Evolutionary conservation across 2,888 invertebrate genomes (phyloP).

Genomic region (Andrena flavipes): DNA sequence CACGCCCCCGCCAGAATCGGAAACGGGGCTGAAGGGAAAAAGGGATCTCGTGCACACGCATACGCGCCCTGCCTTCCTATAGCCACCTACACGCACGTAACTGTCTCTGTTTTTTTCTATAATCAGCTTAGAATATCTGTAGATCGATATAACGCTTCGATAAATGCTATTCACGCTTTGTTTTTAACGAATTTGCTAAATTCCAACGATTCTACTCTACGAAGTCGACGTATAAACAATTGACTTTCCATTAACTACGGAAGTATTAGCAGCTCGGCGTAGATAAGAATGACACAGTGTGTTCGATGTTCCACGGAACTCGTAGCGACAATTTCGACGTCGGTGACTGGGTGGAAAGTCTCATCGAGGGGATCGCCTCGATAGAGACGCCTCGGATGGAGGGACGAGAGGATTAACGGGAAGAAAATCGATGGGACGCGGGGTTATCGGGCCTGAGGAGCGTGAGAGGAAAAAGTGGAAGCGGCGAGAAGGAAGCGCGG

Average conservation of each 20-base stretch:
- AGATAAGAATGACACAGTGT: too few species aligned
- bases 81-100: too few species aligned
- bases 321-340: conserved; percentile 11
- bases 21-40: conserved; percentile 20
- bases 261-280: too few species aligned
- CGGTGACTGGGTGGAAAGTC: conserved; percentile 13
- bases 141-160: too few species aligned
- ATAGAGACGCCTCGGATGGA: conserved; percentile 33
- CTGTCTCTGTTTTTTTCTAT: too few species aligned
- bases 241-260: too few species aligned
- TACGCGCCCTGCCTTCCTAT: not conserved
- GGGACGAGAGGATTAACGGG: conserved; percentile 42
- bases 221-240: too few species aligned
- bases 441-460: conserved; percentile 47
- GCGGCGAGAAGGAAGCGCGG: not conserved
- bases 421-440: conserved; percentile 51
- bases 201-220: too few species aligned
- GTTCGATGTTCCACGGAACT: not conserved
- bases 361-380: conserved; percentile 28
- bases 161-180: too few species aligned
- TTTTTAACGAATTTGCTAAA: too few species aligned
- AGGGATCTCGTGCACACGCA: conserved; percentile 28
- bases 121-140: too few species aligned
- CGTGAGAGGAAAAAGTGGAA: conserved; percentile 11
- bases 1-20: conserved; percentile 33